phyloP scores from a whole-genome alignment of 2,113 vertebrate genomes.

The Craseonycteris thonglongyai region DNA sequence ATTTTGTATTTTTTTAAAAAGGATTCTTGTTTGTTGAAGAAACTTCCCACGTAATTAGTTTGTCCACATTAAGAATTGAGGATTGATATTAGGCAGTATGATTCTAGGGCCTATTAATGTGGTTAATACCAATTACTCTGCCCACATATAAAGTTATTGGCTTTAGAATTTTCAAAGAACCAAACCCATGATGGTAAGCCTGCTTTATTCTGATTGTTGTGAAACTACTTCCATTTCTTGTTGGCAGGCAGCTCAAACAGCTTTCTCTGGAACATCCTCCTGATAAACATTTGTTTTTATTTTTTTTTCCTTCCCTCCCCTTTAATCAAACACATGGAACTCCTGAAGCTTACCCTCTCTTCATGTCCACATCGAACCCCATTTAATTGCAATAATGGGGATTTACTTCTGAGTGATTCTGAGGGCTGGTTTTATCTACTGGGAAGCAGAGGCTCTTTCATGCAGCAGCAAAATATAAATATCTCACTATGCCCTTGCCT shows the following conservation, averaged over 20 bases:
- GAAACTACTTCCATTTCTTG: not conserved
- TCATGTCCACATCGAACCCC: not conserved
- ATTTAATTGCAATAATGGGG: conserved; percentile 33
- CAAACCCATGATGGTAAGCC: not conserved
- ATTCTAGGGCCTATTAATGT: not conserved
- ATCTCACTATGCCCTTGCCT: not conserved
- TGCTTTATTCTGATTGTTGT: not conserved
- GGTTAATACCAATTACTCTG: not conserved
- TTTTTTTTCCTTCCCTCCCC: not conserved
- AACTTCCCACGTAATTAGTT: not conserved
- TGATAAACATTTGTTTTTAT: not conserved
- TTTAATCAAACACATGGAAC: not conserved
- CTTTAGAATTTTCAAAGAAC: not conserved
- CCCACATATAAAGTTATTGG: not conserved
- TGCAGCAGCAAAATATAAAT: not conserved
- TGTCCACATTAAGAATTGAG: not conserved
- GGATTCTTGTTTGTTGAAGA: not conserved
- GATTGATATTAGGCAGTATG: too few species aligned
- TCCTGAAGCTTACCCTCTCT: not conserved
- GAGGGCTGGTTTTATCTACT: conserved; percentile 28
- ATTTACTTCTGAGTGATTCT: conserved; percentile 12
- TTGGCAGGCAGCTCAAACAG: not conserved
- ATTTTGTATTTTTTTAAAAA: not conserved
- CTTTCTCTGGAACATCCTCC: not conserved
- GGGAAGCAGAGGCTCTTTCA: not conserved